Evolutionary conservation across 2,113 vertebrate species (phyloP).

Genomic region (Manacus vitellinus): DNA sequence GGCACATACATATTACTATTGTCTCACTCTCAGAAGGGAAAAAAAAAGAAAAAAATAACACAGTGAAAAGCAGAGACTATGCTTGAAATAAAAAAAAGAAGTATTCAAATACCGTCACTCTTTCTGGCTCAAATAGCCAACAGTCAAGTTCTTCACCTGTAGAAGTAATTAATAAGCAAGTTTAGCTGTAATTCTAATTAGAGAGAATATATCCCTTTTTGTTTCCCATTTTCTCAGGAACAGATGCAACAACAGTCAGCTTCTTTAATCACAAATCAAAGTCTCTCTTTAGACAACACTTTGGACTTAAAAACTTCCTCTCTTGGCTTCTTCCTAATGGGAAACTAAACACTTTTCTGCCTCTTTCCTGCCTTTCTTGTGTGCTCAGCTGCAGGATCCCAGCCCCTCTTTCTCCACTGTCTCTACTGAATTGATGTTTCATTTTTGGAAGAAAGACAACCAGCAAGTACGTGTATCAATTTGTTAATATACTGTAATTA

Average conservation of each 20-base stretch:
- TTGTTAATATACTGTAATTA: not conserved
- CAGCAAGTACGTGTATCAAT: not conserved
- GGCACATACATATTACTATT: not conserved
- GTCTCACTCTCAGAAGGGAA: not conserved
- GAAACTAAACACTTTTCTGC: not conserved
- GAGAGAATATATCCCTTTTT: not conserved
- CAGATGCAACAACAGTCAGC: not conserved
- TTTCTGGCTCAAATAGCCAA: not conserved
- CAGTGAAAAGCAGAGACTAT: not conserved
- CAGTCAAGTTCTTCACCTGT: not conserved
- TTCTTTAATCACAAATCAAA: not conserved
- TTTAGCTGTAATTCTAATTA: not conserved
- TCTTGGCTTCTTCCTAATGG: not conserved
- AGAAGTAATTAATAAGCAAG: not conserved
- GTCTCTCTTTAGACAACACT: not conserved
- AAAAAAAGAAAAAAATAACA: not conserved
- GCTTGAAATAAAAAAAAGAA: not conserved
- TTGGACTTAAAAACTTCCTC: not conserved
- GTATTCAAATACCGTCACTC: not conserved
- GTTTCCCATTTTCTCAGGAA: not conserved
- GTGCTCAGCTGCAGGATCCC: not conserved
- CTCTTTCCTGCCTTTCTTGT: not conserved
- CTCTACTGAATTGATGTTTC: not conserved
- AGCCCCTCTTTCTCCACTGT: not conserved
- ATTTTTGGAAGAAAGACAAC: not conserved